These are phyloP conservation scores for Hypsibius dujardini DNA, from an alignment of 1,140 invertebrate genomes.

Conservation along the genomic window DNA sequence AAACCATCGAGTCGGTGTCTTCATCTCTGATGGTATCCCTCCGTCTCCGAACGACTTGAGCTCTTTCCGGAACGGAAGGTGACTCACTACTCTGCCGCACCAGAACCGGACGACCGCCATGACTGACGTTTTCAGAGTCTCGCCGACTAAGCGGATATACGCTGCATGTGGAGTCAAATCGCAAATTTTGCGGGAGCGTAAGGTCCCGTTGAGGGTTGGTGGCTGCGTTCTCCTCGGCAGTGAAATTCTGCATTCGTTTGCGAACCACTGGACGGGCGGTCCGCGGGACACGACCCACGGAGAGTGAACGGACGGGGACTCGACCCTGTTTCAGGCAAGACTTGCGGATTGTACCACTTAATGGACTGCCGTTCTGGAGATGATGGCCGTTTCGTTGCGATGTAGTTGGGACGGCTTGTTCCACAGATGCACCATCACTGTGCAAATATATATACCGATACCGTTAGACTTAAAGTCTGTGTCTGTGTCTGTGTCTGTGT, in stretches of 20 bases:
- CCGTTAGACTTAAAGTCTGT: too few species aligned
- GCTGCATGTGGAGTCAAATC: conserved; percentile 13
- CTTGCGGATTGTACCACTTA: conserved; percentile 14
- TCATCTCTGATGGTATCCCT: too few species aligned
- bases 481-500: too few species aligned
- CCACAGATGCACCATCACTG: too few species aligned
- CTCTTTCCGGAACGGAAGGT: too few species aligned
- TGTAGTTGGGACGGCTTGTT: too few species aligned
- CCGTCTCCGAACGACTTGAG: too few species aligned
- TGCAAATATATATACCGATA: too few species aligned
- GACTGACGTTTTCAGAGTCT: too few species aligned
- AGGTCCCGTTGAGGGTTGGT: background rate
- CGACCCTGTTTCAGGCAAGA: conserved; percentile 15
- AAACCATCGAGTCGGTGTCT: conserved; percentile 23
- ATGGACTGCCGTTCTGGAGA: conserved; percentile 10
- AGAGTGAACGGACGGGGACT: conserved; percentile 12
- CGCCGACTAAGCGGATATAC: conserved; percentile 25
- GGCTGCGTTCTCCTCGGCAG: too few species aligned
- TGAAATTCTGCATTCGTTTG: background rate
- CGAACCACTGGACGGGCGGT: background rate
- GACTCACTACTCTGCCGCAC: too few species aligned
- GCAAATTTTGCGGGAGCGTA: background rate
- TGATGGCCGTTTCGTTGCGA: background rate
- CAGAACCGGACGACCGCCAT: too few species aligned
- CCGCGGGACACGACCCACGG: conserved; percentile 11